Evolutionary conservation across 1,140 invertebrate species (phyloP), one percentile per base, ranked within the genome.

Genomic region (Magallana angulata): DNA sequence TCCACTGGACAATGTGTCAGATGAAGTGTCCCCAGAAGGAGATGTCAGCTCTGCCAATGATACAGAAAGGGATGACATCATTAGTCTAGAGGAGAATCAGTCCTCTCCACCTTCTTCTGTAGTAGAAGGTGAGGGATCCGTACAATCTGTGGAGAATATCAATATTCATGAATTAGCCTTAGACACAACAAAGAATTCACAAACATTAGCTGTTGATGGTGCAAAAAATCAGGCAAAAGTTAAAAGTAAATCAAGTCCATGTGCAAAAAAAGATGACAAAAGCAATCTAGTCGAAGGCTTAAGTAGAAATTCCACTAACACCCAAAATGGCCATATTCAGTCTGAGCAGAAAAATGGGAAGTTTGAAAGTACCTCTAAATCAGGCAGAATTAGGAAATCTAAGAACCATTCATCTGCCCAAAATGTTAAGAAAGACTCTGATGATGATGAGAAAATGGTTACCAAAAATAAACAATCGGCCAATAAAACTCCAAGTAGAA

Each of bases 11-110:
- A 59, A 12, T n/a, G 16, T 36, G 36, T 36, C 82, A 30, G 57
- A 84, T 84, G 82, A 59, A 62, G 30, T 84, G n/a, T 60, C 82
- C 30, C 82, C 59, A 30, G 82, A 84, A 58, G 82, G n/a, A 36
- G 58, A 84, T 36, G 24, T 62, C n/a, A 88, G 83, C 30, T 68
- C 83, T 60, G 57, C 58, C 30, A 62, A 86, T 80, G 85, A 81
- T 14, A 60, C 85, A 58, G 71, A 83, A 9, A 58, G 89, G 30
- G 82, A 89, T 14, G 85, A 71, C 18, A 60, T 12, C 18, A 60
- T 12, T 14, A 88, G 56, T 30, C 83, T 57, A 6, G 48, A 16
- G n/a, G 30, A 16, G 57, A 30, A 86, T 4, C 57, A 81, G 14
- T 76, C 30, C 18, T 76, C 68, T 30, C 68, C 68, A 76, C 68